A percentile compares a stretch with the other conserved stretches of the same genome.
Evolutionary conservation across 2,113 vertebrate genomes (phyloP).

Genomic region (Lampris incognitus): DNA sequence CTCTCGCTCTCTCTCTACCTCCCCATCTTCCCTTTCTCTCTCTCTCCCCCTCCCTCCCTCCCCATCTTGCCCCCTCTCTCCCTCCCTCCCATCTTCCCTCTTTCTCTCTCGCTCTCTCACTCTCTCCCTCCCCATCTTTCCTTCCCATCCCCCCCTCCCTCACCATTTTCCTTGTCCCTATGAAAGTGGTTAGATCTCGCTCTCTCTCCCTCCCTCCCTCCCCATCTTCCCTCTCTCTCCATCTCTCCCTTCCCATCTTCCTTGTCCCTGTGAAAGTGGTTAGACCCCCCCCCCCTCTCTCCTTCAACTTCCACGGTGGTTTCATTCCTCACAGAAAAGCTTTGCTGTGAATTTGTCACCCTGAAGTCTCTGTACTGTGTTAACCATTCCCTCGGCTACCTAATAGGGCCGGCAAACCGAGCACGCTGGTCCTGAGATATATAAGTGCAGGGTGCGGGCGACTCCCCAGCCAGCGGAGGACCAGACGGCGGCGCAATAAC

Average conservation of each 20-base stretch:
- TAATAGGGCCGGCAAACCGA: constrained; percentile 35
- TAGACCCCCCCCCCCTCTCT: constrained; percentile 32
- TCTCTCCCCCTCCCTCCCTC: background rate
- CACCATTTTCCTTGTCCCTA: constrained; percentile 17
- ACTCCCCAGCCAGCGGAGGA: constrained; percentile 31
- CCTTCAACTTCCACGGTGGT: constrained; percentile 57
- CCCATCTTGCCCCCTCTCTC: background rate
- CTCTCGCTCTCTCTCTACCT: constrained; percentile 27
- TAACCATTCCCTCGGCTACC: constrained; percentile 62
- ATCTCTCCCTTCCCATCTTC: background rate
- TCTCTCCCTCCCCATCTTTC: constrained; percentile 40
- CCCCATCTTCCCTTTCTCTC: background rate
- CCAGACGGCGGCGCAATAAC: background rate
- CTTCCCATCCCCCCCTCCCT: background rate
- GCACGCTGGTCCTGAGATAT: constrained; percentile 32
- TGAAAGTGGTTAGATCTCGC: constrained; percentile 2
- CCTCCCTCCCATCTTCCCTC: background rate
- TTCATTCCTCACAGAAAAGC: constrained; percentile 63
- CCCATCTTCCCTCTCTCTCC: background rate
- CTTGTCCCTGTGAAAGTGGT: constrained; percentile 13
- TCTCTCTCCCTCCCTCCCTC: background rate
- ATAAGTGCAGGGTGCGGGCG: constrained; percentile 20
- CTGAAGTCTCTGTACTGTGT: constrained; percentile 30
- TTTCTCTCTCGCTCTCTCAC: constrained; percentile 16
- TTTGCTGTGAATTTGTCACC: constrained; percentile 73